These are phyloP conservation scores for Carterocephalus palaemon DNA, from an alignment of 2,888 invertebrate genomes.

Conservation along the genomic window DNA sequence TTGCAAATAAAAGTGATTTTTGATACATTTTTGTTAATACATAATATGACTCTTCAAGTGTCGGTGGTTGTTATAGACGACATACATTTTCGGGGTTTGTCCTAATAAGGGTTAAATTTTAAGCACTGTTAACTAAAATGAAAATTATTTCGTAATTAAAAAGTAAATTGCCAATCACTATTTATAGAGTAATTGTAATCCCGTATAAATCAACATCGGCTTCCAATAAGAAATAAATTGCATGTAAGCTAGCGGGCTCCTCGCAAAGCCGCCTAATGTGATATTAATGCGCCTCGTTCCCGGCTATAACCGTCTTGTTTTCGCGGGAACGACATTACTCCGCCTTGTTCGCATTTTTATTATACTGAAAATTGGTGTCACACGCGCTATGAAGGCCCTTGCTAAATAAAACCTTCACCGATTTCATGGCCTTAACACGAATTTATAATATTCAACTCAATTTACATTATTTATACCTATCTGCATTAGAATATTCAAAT, in stretches of 20 bases:
- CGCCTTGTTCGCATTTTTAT: slow-evolving; percentile 11
- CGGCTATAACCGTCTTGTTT: slow-evolving; percentile 8
- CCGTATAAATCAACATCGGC: slow-evolving; percentile 1
- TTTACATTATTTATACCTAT: neutral
- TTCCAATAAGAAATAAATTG: slow-evolving; percentile 4
- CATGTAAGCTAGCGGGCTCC: slow-evolving; percentile 4
- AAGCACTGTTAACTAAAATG: no score
- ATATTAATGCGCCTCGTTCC: slow-evolving; percentile 31
- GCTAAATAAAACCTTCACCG: neutral
- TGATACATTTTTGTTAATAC: no score
- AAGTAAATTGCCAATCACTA: no score
- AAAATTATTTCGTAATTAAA: no score
- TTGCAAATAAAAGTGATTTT: no score
- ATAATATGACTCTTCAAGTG: no score
- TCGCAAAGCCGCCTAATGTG: slow-evolving; percentile 30
- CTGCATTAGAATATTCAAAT: no score
- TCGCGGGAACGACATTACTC: slow-evolving; percentile 6
- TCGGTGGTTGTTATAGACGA: no score
- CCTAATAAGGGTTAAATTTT: no score
- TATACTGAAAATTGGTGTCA: neutral
- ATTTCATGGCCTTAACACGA: neutral
- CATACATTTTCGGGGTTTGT: no score
- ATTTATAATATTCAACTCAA: neutral
- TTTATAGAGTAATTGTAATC: no score
- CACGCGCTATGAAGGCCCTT: neutral